A percentile compares a stretch with the other conserved stretches of the same genome.
phyloP scores from a whole-genome alignment of 2,888 invertebrate genomes.

The Dryobotodes eremita region DNA sequence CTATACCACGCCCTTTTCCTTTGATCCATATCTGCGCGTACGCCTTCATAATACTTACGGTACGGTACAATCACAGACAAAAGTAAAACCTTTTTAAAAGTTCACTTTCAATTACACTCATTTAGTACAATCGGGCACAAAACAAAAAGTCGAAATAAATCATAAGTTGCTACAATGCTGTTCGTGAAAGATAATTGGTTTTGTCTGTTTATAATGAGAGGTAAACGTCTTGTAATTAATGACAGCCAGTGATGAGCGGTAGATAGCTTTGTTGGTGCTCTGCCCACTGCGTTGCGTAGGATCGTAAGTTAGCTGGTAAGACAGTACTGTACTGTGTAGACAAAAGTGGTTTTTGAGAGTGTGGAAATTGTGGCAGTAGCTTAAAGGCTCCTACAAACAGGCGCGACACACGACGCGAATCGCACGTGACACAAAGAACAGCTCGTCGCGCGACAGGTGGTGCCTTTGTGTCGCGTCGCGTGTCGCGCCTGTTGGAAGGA shows the following conservation, averaged over 20 bases:
- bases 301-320: slow-evolving; percentile 60
- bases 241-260: slow-evolving; percentile 76
- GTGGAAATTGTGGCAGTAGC: too few relatives aligned
- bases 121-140: slow-evolving; percentile 72
- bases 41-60: slow-evolving; percentile 11
- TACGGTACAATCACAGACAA: slow-evolving; percentile 51
- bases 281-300: slow-evolving; percentile 84
- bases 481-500: too few relatives aligned
- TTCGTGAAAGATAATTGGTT: slow-evolving; percentile 84
- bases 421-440: too few relatives aligned
- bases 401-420: too few relatives aligned
- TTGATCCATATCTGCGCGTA: slow-evolving; percentile 30
- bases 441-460: too few relatives aligned
- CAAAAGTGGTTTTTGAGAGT: slow-evolving; percentile 19
- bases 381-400: too few relatives aligned
- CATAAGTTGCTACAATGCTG: slow-evolving; percentile 73
- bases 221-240: slow-evolving; percentile 87
- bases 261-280: slow-evolving; percentile 79
- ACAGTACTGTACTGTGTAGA: slow-evolving; percentile 36
- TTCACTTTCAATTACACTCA: slow-evolving; percentile 75
- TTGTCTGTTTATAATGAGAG: slow-evolving; percentile 87
- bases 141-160: slow-evolving; percentile 81
- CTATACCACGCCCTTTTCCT: slow-evolving; percentile 7
- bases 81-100: slow-evolving; percentile 69
- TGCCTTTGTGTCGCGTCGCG: too few relatives aligned